Evolutionary conservation across 2,888 invertebrate genomes (phyloP), one percentile per base, ranked within the genome.

Genomic region (Cartodere bifasciata): DNA sequence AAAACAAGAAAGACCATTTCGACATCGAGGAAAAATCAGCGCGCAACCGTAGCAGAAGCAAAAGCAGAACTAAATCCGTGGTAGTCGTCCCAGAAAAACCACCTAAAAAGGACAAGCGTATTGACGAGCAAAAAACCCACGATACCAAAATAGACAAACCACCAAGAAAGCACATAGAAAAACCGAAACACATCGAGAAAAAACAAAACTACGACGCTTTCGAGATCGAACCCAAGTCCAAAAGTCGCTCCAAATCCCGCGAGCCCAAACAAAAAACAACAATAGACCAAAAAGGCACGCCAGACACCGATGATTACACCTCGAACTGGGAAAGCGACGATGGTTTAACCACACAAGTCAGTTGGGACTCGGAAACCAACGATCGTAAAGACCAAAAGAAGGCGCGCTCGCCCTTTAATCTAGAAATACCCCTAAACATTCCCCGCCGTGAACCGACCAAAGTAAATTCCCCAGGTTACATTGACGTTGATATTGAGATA

Each of bases 291-390:
- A 31, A 35, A 28, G 20, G n/a, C 12, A 44, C 46, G 3, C 45
- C 46, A 4, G 44, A 48, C 30, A 47, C 46, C 2, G 44, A 47
- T 21, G 43, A 44, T 13, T 45, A 49, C 28, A 43, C 41, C 23
- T 46, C 44, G 5, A 37, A 36, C 23, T 45, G 47, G 46, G 47
- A 48, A 31, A 46, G 42, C 21, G 46, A 46, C 4, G 44, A 42
- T 3, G 45, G 42, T 6, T 29, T 38, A 15, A 28, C 29, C n/a
- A 32, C 39, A 13, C 42, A 43, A 22, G 15, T 41, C 11, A 49
- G 45, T 34, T 35, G 40, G 3, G 48, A 47, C 5, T 53, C 52
- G 53, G 53, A 53, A 34, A 50, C 49, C 29, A 52, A 53, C 25
- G 52, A 52, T 46, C 24, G 44, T 45, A 20, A 34, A 37, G 7